Base-by-base conservation (phyloP, 2,888 invertebrate genomes). In the Heliconius erato region DNA sequence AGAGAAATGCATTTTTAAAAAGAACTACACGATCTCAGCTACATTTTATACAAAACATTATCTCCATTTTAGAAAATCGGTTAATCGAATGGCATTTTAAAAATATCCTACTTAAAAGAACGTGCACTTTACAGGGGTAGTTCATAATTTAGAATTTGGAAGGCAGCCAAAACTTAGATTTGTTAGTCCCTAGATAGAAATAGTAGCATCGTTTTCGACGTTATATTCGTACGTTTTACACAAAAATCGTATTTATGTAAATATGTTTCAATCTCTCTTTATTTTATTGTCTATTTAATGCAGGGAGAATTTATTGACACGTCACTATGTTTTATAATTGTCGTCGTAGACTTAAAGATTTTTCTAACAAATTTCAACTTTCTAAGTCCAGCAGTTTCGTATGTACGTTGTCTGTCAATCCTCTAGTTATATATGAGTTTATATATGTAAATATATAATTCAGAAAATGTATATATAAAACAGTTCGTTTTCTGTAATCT, bases 131-230 rank as follows among this genome's bases (percentile, higher is more conserved):
- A 82, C 80, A 63, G 14, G n/a, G 63, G 59, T 49, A 54, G 81
- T 74, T 77, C 68, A 83, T 84, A 83, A 84, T 83, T 81, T 83
- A 83, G 59, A 79, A 49, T 77, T 81, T 84, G 84, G 84, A 76
- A 67, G 23, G 63, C 23, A 69, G 83, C 84, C 84, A 84, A 79
- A 76, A 72, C 76, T 81, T 76, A 76, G 80, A 74, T 76, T 76
- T 79, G 44, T 76, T 79, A 79, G 79, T 79, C 80, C 71, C 82
- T 40, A 72, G 82, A 72, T 69, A 72, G 19, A 80, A 79, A 40
- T 78, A 28, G 65, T 49, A 69, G 67, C 63, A 63, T 35, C 76
- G 59, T 32, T 59, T 35, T 74, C 9, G 35, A 76, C 59, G 12
- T 63, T 76, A 76, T 35, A 40, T 63, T 63, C 40, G 63, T 72